Base-by-base conservation (phyloP, 2,888 invertebrate genomes). In the Chloromyia formosa region DNA sequence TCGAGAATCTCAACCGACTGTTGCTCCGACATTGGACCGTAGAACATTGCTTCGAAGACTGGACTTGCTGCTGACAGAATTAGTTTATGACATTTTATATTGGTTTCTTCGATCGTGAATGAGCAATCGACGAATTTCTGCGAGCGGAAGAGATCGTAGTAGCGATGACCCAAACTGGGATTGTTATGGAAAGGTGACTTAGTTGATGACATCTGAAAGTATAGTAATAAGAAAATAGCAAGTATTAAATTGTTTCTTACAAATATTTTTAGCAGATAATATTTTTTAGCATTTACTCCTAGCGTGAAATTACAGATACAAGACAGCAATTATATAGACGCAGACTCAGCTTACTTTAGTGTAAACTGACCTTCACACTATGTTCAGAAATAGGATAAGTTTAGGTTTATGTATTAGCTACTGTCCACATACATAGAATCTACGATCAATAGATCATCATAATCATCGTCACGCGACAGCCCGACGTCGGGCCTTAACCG, bases 1-100 rank as follows among this genome's bases (percentile, higher is more conserved):
- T 87, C 87, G 9, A 85, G 79, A 60, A 87, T 84, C 75, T 81
- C 82, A 23, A 85, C 85, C 53, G 89, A 89, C 78, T 88, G 87
- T 35, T 90, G 90, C 80, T 93, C 92, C 1, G 92, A 89, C 89
- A 93, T 91, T 2, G 93, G 92, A 0, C 94, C 94, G 81, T 88
- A 94, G 81, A 95, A 94, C 94, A 95, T 95, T 4, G 94, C 93
- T 82, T 94, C 94, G 81, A 95, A 95, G 1, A 95, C 95, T 0
- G 94, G 94, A 80, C 94, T 94, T 0, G 94, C 91, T 89, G 94
- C 92, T 0, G 94, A 93, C 58, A 95, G 84, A 79, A 94, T 90
- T 14, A 95, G 83, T 84, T 93, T 94, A 84, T 95, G 94, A 1
- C 92, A 92, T 77, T 90, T 89, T n/a, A 94, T 84, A 20, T 89